Base-by-base conservation (phyloP, 2,888 invertebrate genomes). In the Idaea straminata region DNA sequence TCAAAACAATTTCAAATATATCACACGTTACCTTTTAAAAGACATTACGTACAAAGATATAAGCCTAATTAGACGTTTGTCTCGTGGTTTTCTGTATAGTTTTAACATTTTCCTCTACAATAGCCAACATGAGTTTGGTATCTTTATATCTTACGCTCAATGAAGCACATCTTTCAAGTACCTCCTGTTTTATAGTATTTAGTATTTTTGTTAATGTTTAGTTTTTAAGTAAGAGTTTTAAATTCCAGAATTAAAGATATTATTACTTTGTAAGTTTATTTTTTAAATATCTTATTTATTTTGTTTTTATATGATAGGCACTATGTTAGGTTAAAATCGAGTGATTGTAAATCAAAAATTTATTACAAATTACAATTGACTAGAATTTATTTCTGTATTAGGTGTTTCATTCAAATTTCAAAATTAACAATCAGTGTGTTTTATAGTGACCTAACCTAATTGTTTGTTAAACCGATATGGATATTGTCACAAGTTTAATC, bases 161-260 rank as follows among this genome's bases (percentile, higher is more conserved):
- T 71, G 63, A 67, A 66, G 65, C 68, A 72, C 70, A 70, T 70
- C 64, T 72, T 77, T 76, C 72, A 69, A 78, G 76, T 81, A 83
- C 79, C 81, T 83, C 83, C 77, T 78, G 74, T 74, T 81, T 79
- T 79, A 76, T 83, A 74, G 71, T 73, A 75, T 78, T 77, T 78
- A 85, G 79, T 82, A 83, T 83, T 83, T 78, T 88, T 88, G 88
- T 91, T 90, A 87, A 59, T 59, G 85, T 82, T 82, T 85, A 89
- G 89, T 82, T 90, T 88, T 69, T 89, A 86, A 83, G 85, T 83
- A 84, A 90, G 87, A 89, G 85, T 88, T 88, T 25, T 90, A 86
- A 86, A 82, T 83, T 83, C 89, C 89, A 89, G 87, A 90, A 89
- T 87, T 78, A 85, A 85, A 87, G 89, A 91, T 91, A 91, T 91